Conservation (phyloP, 2,113 vertebrate genomes). For the Microcebus ravelobensis region DNA sequence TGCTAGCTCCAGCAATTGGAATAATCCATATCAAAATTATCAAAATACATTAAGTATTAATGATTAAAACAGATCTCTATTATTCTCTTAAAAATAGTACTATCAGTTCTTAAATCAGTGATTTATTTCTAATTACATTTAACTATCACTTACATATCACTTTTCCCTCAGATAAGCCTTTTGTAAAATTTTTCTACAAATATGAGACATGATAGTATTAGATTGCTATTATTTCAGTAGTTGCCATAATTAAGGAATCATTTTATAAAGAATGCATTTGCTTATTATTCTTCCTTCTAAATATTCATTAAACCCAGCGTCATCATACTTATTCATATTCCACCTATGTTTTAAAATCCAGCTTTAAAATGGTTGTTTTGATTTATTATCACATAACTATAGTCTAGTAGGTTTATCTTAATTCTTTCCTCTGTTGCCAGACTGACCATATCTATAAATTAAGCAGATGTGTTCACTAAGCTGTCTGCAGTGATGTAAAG, state of each 20-base stretch:
- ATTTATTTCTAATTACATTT: conserved; percentile 28
- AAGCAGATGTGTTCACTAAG: conserved; percentile 57
- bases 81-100: background rate
- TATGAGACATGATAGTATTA: background rate
- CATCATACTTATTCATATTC: background rate
- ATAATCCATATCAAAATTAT: background rate
- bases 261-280: background rate
- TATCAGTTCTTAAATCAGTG: background rate
- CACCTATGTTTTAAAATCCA: background rate
- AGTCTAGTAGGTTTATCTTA: conserved; percentile 42
- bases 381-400: background rate
- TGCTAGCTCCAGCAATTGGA: background rate
- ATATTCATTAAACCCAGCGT: background rate
- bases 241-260: background rate
- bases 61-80: background rate
- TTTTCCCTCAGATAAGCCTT: background rate
- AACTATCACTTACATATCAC: background rate
- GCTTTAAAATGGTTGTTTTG: background rate
- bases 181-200: background rate
- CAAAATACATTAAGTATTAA: background rate
- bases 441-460: conserved; percentile 26
- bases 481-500: background rate
- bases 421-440: conserved; percentile 48
- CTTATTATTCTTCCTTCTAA: background rate
- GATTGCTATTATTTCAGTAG: background rate